These are phyloP conservation scores for Synaphobranchus kaupii DNA, from an alignment of 2,797 vertebrate genomes.

Conservation along the genomic window DNA sequence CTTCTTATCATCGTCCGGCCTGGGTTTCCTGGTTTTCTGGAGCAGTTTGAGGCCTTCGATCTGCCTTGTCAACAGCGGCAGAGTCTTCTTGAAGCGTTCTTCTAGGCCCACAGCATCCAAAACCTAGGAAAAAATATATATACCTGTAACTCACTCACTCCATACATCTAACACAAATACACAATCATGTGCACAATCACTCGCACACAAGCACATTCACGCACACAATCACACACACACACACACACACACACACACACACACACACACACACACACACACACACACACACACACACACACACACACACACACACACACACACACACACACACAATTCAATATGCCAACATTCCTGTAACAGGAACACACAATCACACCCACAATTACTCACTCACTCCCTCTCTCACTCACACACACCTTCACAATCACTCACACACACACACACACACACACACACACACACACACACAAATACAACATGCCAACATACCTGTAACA, in stretches of 20 bases:
- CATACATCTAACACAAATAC: background rate
- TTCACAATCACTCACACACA: background rate
- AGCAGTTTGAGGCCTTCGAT: slow-evolving; percentile 93
- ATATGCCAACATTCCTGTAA: background rate
- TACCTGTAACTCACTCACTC: background rate
- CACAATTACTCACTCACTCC: background rate
- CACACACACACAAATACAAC: background rate
- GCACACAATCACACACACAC: slow-evolving; percentile 3
- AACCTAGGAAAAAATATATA: slow-evolving; percentile 70
- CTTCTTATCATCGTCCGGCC: slow-evolving; percentile 85
- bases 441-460: background rate
- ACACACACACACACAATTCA: slow-evolving; percentile 2
- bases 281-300: background rate
- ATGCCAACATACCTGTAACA: background rate
- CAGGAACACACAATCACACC: background rate
- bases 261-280: background rate
- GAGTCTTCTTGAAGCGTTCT: slow-evolving; percentile 89
- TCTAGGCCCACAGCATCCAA: slow-evolving; percentile 90
- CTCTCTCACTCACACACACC: too few species aligned
- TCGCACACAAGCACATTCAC: background rate
- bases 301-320: background rate
- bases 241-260: background rate
- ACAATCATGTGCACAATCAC: slow-evolving; percentile 1
- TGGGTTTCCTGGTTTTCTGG: slow-evolving; percentile 86
- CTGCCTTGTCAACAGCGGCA: slow-evolving; percentile 89